Base-by-base conservation (phyloP, 2,113 vertebrate genomes). In the Equus przewalskii region DNA sequence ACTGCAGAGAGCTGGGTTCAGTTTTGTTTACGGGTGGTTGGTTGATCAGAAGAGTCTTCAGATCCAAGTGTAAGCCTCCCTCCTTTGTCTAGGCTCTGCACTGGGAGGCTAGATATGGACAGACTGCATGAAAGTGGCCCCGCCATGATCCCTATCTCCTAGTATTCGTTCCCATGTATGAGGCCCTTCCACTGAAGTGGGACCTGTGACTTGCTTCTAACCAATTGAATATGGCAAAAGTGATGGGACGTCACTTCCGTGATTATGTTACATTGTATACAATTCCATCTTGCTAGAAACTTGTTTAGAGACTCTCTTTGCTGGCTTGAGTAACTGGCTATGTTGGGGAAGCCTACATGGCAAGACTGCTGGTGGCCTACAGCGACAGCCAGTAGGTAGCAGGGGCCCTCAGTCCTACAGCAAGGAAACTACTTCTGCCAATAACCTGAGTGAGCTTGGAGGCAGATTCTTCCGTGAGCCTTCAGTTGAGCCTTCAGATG, bases 261-360 rank as follows among this genome's bases (percentile, higher is more conserved):
- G 54, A 78, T 76, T 69, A 13, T 72, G 26, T 89, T 94, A 54
- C 18, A 12, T 80, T 64, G 30, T 87, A 41, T 76, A 30, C n/a
- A 46, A 36, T 91, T 73, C 36, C 6, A 5, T 82, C 30, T 44
- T 95, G 49, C 56, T 83, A 15, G 88, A 84, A 80, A 49, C 44
- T 94, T 65, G 62, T 80, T 76, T 80, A 80, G 54, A 88, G 51
- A 72, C 10, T 75, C 16, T 93, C 41, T 89, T 89, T 87, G 69
- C 46, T 36, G 16, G 19, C 41, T 97, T 95, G 72, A 76, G 16
- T 82, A 92, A 93, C 15, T 33, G 14, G 49, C 49, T 44, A 14
- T 65, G 12, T 51, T 82, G 80, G 28, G 30, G 67, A 78, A 46
- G 16, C 91, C 62, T 24, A 65, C 6, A 7, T 64, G 12, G 51